Evolutionary conservation across 2,888 invertebrate genomes (phyloP).

Genomic region (Amphipyra berbera): DNA sequence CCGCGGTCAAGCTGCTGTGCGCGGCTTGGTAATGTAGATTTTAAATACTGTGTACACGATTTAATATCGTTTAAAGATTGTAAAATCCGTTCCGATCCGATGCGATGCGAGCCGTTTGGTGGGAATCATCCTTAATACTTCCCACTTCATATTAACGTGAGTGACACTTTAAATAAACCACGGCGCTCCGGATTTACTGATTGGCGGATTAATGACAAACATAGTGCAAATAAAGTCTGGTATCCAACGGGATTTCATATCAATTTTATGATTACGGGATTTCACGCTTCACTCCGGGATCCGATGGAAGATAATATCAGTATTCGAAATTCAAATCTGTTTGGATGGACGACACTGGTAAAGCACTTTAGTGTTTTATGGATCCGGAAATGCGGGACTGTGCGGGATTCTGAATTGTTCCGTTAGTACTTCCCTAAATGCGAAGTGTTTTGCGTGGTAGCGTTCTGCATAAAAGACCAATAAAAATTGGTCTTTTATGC

Average conservation of each 20-base stretch:
- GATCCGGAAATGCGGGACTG: neutral
- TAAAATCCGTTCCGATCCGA: no score
- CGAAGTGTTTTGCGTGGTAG: neutral
- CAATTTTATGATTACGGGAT: constrained; percentile 10
- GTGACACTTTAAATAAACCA: neutral
- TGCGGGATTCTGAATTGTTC: neutral
- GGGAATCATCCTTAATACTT: no score
- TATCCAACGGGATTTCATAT: constrained; percentile 3
- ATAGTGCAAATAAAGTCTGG: neutral
- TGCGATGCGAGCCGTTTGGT: no score
- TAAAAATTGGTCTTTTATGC: no score
- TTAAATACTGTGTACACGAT: no score
- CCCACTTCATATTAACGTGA: neutral
- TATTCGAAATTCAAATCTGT: constrained; percentile 29
- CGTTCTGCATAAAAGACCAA: neutral
- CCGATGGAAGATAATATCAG: constrained; percentile 7
- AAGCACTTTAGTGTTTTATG: constrained; percentile 11
- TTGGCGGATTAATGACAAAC: constrained; percentile 1
- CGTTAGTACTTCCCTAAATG: neutral
- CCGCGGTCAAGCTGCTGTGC: no score
- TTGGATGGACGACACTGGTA: constrained; percentile 8
- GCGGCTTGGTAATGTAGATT: no score
- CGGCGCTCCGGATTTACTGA: neutral
- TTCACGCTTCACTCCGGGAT: neutral
- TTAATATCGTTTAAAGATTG: no score